These are phyloP conservation scores for Stenolophus ochropezus DNA, from an alignment of 2,888 invertebrate genomes.

Conservation along the genomic window DNA sequence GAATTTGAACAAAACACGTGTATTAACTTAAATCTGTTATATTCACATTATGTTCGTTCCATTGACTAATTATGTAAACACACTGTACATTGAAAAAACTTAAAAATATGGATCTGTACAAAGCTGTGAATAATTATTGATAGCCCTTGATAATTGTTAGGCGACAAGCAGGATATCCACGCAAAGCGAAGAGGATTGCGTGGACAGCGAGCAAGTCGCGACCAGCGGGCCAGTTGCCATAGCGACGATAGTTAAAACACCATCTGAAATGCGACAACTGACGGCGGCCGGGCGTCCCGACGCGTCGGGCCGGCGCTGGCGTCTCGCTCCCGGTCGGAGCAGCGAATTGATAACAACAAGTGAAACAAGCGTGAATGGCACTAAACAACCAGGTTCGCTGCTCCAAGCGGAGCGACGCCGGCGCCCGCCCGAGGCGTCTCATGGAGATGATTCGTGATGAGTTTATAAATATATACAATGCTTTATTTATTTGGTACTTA, in stretches of 20 bases:
- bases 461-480: slow-evolving; percentile 66
- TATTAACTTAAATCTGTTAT: slow-evolving; percentile 72
- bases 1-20: slow-evolving; percentile 53
- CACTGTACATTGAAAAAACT: slow-evolving; percentile 73
- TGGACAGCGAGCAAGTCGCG: neutral
- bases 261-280: slow-evolving; percentile 34
- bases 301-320: slow-evolving; percentile 18
- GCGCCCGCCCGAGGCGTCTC: slow-evolving; percentile 4
- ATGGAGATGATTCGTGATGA: slow-evolving; percentile 61
- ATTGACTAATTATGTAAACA: slow-evolving; percentile 73
- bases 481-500: slow-evolving; percentile 67
- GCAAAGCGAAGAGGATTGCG: slow-evolving; percentile 2
- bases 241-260: slow-evolving; percentile 49
- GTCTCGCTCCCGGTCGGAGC: slow-evolving; percentile 6
- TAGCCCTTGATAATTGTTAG: slow-evolving; percentile 36
- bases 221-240: slow-evolving; percentile 30
- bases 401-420: neutral
- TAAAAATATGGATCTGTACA: slow-evolving; percentile 71
- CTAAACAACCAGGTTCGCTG: neutral
- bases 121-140: slow-evolving; percentile 65
- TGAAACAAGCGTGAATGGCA: slow-evolving; percentile 29
- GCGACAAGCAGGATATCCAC: slow-evolving; percentile 1
- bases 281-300: slow-evolving; percentile 2
- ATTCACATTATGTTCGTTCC: slow-evolving; percentile 73
- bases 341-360: slow-evolving; percentile 25